A percentile compares a stretch with the other conserved stretches of the same genome.
Conservation (phyloP, 2,888 invertebrate species). For the Hoplodrina ambigua region DNA sequence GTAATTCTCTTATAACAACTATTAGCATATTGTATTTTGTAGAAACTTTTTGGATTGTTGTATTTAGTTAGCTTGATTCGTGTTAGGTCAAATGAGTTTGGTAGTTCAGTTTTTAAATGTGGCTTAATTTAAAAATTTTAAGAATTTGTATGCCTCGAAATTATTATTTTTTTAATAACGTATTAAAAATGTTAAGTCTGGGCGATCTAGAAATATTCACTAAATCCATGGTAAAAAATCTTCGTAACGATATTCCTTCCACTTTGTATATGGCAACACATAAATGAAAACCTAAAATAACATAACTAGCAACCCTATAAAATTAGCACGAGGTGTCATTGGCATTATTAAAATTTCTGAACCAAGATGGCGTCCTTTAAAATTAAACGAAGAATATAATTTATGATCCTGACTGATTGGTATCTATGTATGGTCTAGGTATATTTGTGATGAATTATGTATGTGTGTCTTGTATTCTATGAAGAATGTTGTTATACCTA, state of each 20-base stretch:
- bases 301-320: slow-evolving; percentile 28
- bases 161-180: no score
- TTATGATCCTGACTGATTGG: slow-evolving; percentile 60
- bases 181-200: no score
- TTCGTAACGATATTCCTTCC: no score
- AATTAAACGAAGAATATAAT: slow-evolving; percentile 53
- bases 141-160: neutral
- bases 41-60: slow-evolving; percentile 41
- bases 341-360: slow-evolving; percentile 70
- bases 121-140: neutral
- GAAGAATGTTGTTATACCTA: slow-evolving; percentile 33
- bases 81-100: slow-evolving; percentile 30
- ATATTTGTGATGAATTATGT: slow-evolving; percentile 53
- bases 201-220: no score
- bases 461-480: slow-evolving; percentile 17
- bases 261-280: no score
- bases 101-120: slow-evolving; percentile 4
- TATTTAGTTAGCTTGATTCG: slow-evolving; percentile 20
- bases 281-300: neutral
- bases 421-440: slow-evolving; percentile 56
- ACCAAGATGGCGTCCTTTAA: slow-evolving; percentile 69
- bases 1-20: slow-evolving; percentile 65
- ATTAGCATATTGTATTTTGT: slow-evolving; percentile 73
- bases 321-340: slow-evolving; percentile 66
- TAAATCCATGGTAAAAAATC: no score